Conservation (phyloP, 2,888 invertebrate genomes). For the Cheilosia variabilis region DNA sequence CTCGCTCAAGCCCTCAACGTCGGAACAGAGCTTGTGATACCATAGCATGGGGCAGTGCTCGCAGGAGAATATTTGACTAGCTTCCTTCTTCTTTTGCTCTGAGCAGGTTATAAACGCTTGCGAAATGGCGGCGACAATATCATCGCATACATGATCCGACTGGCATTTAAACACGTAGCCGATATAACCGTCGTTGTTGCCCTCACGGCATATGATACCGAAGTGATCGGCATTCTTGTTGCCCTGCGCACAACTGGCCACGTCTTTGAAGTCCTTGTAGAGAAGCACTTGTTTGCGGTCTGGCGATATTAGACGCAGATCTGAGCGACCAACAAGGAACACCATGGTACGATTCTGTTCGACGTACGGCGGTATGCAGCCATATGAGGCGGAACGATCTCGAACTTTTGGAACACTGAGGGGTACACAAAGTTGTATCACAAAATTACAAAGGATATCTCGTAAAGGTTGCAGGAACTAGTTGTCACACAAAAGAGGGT, state of each 20-base stretch:
- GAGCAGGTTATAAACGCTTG: slow-evolving; percentile 83
- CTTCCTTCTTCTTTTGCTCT: slow-evolving; percentile 85
- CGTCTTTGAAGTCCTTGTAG: slow-evolving; percentile 94
- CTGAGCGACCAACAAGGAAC: slow-evolving; percentile 93
- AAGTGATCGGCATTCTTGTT: slow-evolving; percentile 93
- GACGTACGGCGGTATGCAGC: slow-evolving; percentile 85
- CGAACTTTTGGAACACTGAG: slow-evolving; percentile 83
- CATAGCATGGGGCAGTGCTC: slow-evolving; percentile 98
- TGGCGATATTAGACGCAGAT: slow-evolving; percentile 95
- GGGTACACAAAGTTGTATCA: neutral
- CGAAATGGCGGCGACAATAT: slow-evolving; percentile 88
- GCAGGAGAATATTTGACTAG: slow-evolving; percentile 91
- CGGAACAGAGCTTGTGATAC: slow-evolving; percentile 94
- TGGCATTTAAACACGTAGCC: slow-evolving; percentile 96
- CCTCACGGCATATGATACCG: slow-evolving; percentile 96
- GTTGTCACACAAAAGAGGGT: neutral
- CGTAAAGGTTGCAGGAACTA: too few relatives aligned
- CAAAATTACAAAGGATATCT: too few relatives aligned
- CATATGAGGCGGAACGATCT: slow-evolving; percentile 87
- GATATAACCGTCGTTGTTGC: slow-evolving; percentile 87
- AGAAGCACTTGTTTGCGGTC: slow-evolving; percentile 95
- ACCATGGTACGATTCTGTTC: slow-evolving; percentile 97
- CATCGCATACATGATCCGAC: slow-evolving; percentile 91
- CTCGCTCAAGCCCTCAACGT: slow-evolving; percentile 92
- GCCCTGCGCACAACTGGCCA: slow-evolving; percentile 94